phyloP scores from a whole-genome alignment of 1,140 invertebrate genomes.

The Neodiprion lecontei region DNA sequence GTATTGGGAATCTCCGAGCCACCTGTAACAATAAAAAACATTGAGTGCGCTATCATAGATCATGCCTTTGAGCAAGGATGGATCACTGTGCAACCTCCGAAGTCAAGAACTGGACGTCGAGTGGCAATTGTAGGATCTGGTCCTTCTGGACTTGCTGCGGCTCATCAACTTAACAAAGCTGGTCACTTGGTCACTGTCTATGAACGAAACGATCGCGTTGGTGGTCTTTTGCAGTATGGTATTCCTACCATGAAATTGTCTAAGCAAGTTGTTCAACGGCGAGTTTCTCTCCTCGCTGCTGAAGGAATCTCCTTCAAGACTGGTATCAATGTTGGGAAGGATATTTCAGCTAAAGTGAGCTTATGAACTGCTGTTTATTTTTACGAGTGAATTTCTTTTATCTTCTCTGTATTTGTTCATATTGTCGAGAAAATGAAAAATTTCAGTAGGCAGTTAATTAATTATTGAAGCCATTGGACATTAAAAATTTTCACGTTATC shows the following conservation, averaged over 20 bases:
- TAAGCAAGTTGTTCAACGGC: constrained; percentile 90
- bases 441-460: background rate
- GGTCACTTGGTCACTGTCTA: constrained; percentile 90
- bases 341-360: constrained; percentile 78
- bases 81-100: constrained; percentile 83
- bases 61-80: constrained; percentile 97
- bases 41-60: constrained; percentile 99
- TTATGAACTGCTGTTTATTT: constrained; percentile 59
- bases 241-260: constrained; percentile 98
- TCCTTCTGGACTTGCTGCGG: constrained; percentile 92
- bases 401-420: background rate
- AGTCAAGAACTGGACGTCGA: constrained; percentile 79
- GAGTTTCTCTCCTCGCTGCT: constrained; percentile 85
- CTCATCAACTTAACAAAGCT: constrained; percentile 96
- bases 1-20: constrained; percentile 96
- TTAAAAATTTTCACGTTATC: too few relatives aligned
- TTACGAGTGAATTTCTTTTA: constrained; percentile 8
- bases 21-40: constrained; percentile 98
- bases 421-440: background rate
- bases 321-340: constrained; percentile 90
- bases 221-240: constrained; percentile 95
- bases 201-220: constrained; percentile 94
- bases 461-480: too few relatives aligned
- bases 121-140: constrained; percentile 96
- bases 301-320: constrained; percentile 95